Conservation (phyloP, 2,797 vertebrate species). For the Leucoraja ocellata region DNA sequence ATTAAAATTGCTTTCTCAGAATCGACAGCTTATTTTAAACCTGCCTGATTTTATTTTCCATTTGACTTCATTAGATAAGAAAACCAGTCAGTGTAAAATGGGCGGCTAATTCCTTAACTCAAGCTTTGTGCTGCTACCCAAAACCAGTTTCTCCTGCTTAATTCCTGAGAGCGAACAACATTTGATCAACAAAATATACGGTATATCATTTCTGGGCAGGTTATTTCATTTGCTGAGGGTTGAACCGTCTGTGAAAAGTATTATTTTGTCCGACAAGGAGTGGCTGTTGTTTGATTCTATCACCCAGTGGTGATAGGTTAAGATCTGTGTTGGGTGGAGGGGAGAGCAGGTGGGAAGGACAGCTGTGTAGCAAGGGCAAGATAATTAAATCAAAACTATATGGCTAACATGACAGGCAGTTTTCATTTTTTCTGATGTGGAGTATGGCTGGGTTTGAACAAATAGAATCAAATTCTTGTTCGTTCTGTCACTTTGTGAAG, state of each 20-base stretch:
- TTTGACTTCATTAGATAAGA: conserved; percentile 2
- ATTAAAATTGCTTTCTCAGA: background rate
- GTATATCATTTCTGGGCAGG: background rate
- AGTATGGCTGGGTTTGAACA: background rate
- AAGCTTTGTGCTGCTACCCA: background rate
- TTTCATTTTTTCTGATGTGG: background rate
- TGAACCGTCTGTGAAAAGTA: background rate
- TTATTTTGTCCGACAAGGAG: background rate
- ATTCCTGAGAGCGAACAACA: background rate
- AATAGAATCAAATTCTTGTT: too few species aligned
- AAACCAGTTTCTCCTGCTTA: background rate
- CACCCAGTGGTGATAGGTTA: background rate
- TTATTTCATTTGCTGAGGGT: background rate
- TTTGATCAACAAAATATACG: background rate
- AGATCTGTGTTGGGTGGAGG: background rate
- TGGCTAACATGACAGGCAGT: background rate
- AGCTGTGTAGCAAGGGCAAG: background rate
- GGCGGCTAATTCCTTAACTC: background rate
- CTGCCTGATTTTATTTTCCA: background rate
- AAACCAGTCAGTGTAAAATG: background rate
- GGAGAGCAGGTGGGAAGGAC: background rate
- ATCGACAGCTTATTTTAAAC: background rate
- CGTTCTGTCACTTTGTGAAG: background rate
- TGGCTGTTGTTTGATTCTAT: background rate
- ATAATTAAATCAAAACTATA: background rate